Evolutionary conservation across 1,140 invertebrate genomes (phyloP), one percentile per base, ranked within the genome.

Genomic region (Palaemon carinicauda): DNA sequence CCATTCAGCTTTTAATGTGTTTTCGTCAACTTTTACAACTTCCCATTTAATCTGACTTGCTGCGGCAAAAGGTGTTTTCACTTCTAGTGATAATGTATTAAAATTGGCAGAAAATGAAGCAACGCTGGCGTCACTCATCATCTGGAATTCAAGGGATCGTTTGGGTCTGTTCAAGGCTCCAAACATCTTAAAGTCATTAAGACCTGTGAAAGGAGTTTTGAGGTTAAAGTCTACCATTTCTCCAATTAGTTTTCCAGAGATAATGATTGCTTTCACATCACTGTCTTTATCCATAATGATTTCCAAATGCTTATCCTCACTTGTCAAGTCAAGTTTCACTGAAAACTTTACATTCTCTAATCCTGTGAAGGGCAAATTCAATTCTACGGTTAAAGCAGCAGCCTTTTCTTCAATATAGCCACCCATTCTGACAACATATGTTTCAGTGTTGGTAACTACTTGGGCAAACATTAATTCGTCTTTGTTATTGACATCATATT

Each of bases 81-180:
- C 41, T 7, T 87, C 71, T 21, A 89, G 27, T 53, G 73, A 77
- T 5, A 87, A 60, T 3, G 69, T 69, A 56, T 87, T 81, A 41
- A 89, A 89, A 82, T 71, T 89, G 41, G 85, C 82, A 12, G 53
- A 21, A n/a, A 89, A 54, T n/a, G 84, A 82, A 7, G 65, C 88
- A 15, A 71, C n/a, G 19, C 52, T 80, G 9, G n/a, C 73, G 54
- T 89, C 88, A 82, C 80, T 89, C 78, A 87, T 87, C 88, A 89
- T 87, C 29, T 60, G 54, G 53, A 89, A 80, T 27, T 80, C 85
- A 21, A 89, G 12, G 24, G 88, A 89, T 75, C 85, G 80, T 56
- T 85, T 87, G 52, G 82, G 53, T 60, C 85, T 73, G 52, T 87
- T 80, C 9, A 89, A 50, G 19, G 77, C 56, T 1, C 85, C 88